These are phyloP conservation scores for Pleuronectes platessa DNA, from an alignment of 2,113 vertebrate genomes.

Conservation along the genomic window DNA sequence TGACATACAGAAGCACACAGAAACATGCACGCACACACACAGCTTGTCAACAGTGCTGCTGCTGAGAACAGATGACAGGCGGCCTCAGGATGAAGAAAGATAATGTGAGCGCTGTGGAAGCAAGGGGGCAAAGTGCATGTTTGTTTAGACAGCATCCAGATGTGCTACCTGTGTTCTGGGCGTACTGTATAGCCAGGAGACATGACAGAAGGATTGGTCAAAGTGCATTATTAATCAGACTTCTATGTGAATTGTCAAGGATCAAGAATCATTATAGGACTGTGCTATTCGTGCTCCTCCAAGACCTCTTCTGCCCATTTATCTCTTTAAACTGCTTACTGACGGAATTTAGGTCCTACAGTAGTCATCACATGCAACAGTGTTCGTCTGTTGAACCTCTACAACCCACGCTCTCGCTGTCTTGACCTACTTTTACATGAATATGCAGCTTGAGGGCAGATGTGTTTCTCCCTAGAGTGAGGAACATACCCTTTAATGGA, in stretches of 20 bases:
- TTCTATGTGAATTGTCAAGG: not conserved
- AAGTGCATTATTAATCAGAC: conserved; percentile 31
- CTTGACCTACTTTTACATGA: conserved; percentile 62
- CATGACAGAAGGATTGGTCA: not conserved
- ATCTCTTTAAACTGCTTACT: conserved; percentile 4
- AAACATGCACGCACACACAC: not conserved
- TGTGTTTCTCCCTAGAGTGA: conserved; percentile 46
- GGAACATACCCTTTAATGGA: conserved; percentile 63
- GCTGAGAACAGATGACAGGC: conserved; percentile 54
- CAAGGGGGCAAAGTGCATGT: conserved; percentile 42
- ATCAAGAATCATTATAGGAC: not conserved
- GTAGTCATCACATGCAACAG: not conserved
- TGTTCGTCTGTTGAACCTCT: conserved; percentile 17
- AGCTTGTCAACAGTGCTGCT: conserved; percentile 31
- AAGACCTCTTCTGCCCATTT: not conserved
- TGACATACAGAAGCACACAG: not conserved
- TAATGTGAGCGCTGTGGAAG: conserved; percentile 35
- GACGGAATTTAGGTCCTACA: not conserved
- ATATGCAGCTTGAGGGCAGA: conserved; percentile 53
- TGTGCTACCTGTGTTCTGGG: conserved; percentile 40
- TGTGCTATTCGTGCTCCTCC: not conserved
- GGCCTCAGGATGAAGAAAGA: conserved; percentile 53
- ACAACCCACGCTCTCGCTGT: conserved; percentile 24
- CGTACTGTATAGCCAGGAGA: not conserved
- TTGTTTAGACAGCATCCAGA: conserved; percentile 69